Conservation (phyloP, 64 coral and sea anemone genomes). For the Pachyseris speciosa region DNA sequence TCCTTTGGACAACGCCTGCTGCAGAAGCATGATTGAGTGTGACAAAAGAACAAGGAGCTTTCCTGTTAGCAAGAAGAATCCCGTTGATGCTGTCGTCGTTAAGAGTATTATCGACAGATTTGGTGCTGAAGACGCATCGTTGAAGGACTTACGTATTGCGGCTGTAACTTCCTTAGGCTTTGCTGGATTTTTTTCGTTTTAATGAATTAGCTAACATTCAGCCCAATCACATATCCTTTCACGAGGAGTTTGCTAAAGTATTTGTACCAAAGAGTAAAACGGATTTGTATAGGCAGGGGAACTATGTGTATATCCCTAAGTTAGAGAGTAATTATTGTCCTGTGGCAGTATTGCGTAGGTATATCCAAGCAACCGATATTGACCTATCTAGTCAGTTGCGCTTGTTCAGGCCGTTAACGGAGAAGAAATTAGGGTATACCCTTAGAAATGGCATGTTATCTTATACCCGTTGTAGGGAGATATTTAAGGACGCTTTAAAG, state of each 20-base stretch:
- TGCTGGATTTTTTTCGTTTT: constrained; percentile 31
- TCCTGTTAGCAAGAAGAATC: neutral
- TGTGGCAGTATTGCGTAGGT: constrained; percentile 26
- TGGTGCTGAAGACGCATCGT: neutral
- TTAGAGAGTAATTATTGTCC: constrained; percentile 9
- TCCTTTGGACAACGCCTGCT: constrained; percentile 2
- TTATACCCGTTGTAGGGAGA: no score
- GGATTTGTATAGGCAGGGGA: constrained; percentile 42
- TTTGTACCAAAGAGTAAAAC: constrained; percentile 10
- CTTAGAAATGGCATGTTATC: no score
- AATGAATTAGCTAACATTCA: neutral
- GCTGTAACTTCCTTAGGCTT: neutral
- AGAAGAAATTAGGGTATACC: no score
- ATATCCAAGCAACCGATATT: neutral
- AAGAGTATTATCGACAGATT: no score
- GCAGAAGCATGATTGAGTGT: neutral
- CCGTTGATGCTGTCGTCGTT: no score
- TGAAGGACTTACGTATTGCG: constrained; percentile 17
- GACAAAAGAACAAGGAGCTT: neutral
- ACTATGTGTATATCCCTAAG: constrained; percentile 42
- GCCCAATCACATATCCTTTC: neutral
- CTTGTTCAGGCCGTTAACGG: no score
- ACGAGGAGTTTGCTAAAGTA: constrained; percentile 12
- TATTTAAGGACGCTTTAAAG: no score
- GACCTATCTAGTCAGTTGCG: neutral